Base-by-base conservation (phyloP, 2,113 vertebrate species). In the Onychostoma macrolepis region DNA sequence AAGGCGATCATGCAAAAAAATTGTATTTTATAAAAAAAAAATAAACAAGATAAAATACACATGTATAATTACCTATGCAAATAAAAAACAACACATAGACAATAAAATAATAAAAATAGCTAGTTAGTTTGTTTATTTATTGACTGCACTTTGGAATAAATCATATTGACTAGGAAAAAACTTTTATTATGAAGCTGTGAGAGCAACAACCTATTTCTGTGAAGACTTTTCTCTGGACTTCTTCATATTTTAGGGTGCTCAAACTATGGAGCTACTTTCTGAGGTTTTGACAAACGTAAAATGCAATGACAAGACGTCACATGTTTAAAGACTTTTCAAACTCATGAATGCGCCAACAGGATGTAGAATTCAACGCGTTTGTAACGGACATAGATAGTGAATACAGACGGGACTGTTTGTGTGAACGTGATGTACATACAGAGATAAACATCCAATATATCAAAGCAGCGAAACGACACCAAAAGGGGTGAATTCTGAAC, bases 401-500 rank as follows among this genome's bases (percentile, higher is more conserved):
- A 87, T 50, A 85, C 85, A 67, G 30, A 85, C 71, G 15, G 11
- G 30, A n/a, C 10, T 69, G 24, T 67, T 15, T 56, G n/a, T 61
- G n/a, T 53, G 36, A 50, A 86, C 3, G n/a, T 28, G 30, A 74
- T 19, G 56, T n/a, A 86, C 9, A 92, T 13, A 94, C 89, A 92
- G 26, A 82, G 85, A 93, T 41, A 89, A 79, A 79, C 26, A 72
- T 56, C 17, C 10, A 71, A 9, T 17, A 67, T 71, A n/a, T 83
- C 13, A 19, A 75, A 87, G 85, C 67, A 69, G 79, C 56, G 43
- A 26, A 45, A 89, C 74, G 80, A 69, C 76, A 93, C 91, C 89
- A 90, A 90, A 85, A 91, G 90, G 92, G 94, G 93, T 89, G 83
- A 92, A 94, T 94, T 94, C 92, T 90, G 88, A 91, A 89, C 82